Percentiles rank a stretch among this genome's conserved stretches.
These are phyloP conservation scores for Caenorhabditis sp. DNA, from an alignment of 2,888 invertebrate species.

Conservation along the genomic window DNA sequence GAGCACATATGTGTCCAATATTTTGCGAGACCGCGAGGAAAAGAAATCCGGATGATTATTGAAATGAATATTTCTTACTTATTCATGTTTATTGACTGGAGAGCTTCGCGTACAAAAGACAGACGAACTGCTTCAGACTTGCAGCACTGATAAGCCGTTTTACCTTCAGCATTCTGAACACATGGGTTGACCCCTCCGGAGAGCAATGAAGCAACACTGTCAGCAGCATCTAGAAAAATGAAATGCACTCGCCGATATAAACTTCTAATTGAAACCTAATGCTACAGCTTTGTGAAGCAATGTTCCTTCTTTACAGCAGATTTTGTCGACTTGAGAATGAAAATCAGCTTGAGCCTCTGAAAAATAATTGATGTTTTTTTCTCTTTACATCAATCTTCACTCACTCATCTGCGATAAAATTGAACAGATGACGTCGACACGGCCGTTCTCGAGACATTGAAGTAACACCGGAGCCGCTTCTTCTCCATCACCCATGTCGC, in stretches of 20 bases:
- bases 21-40: conserved; percentile 20
- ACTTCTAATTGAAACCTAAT: conserved; percentile 67
- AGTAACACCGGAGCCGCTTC: conserved; percentile 68
- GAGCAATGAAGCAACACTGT: conserved; percentile 86
- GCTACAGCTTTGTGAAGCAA: conserved; percentile 84
- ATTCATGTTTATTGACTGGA: conserved; percentile 87
- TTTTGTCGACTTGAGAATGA: conserved; percentile 71
- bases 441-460: conserved; percentile 75
- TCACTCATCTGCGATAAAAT: conserved; percentile 76
- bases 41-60: conserved; percentile 34
- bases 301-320: conserved; percentile 83
- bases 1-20: conserved; percentile 36
- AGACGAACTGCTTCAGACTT: conserved; percentile 85
- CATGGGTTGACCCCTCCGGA: conserved; percentile 87
- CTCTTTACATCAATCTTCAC: conserved; percentile 6
- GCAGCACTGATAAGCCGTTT: conserved; percentile 85
- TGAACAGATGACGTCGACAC: conserved; percentile 79
- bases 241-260: too few relatives aligned
- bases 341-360: conserved; percentile 73
- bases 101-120: conserved; percentile 87
- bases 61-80: conserved; percentile 84
- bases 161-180: conserved; percentile 86
- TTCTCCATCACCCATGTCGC: conserved; percentile 62
- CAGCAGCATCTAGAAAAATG: conserved; percentile 72
- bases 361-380: conserved; percentile 19